These are phyloP conservation scores for Caenorhabditis inopinata DNA, from an alignment of 1,140 invertebrate species.

Conservation along the genomic window DNA sequence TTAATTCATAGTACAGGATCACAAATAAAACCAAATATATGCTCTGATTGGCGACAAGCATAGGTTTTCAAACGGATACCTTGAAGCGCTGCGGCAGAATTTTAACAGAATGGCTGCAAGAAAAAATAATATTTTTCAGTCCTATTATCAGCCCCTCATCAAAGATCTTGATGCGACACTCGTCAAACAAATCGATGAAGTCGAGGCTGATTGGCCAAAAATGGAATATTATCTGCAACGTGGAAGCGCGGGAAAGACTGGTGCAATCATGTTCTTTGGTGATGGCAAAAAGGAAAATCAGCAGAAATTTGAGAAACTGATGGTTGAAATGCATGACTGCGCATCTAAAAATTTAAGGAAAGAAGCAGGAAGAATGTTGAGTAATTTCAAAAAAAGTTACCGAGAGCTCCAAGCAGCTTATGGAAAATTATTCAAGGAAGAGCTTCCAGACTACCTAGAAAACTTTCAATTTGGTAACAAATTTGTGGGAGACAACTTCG, in stretches of 20 bases:
- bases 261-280: slow-evolving; percentile 60
- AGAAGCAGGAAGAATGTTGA: slow-evolving; percentile 53
- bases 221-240: slow-evolving; percentile 16
- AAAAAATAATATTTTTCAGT: not conserved
- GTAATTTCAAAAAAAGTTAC: slow-evolving; percentile 57
- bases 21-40: too few relatives aligned
- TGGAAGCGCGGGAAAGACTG: slow-evolving; percentile 57
- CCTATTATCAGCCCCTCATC: slow-evolving; percentile 48
- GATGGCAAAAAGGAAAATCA: slow-evolving; percentile 43
- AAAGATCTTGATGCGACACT: slow-evolving; percentile 60
- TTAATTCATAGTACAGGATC: too few relatives aligned
- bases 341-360: slow-evolving; percentile 60
- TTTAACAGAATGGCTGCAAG: too few relatives aligned
- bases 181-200: slow-evolving; percentile 55
- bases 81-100: too few relatives aligned
- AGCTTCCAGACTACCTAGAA: slow-evolving; percentile 63
- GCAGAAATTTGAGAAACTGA: slow-evolving; percentile 51
- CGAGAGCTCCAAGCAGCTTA: slow-evolving; percentile 46
- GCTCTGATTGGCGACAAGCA: too few relatives aligned
- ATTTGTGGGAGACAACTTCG: slow-evolving; percentile 61
- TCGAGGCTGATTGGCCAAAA: slow-evolving; percentile 50
- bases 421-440: slow-evolving; percentile 60
- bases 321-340: slow-evolving; percentile 60
- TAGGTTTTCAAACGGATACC: too few relatives aligned
- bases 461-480: slow-evolving; percentile 55